Conservation (phyloP, 37 sponge, comb jelly and placozoan species). For the Ephydatia muelleri region DNA sequence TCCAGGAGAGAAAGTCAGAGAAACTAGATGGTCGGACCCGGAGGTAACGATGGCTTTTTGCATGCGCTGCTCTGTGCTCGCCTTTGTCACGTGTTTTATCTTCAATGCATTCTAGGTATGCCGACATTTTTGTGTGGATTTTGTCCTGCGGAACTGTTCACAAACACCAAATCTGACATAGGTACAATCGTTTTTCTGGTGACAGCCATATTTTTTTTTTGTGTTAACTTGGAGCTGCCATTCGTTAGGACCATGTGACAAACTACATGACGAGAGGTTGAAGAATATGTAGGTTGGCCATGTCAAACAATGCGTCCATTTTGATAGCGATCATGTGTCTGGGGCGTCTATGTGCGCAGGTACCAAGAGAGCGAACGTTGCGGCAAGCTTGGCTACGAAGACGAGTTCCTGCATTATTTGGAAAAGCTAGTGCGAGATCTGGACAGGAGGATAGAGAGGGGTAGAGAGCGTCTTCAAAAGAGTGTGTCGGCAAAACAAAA, state of each 20-base stretch:
- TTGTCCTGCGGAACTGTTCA: conserved; percentile 93
- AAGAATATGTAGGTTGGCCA: conserved; percentile 40
- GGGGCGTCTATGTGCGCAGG: conserved; percentile 25
- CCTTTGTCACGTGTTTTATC: background rate
- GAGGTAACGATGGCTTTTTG: too few relatives aligned
- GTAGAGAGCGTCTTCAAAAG: conserved; percentile 73
- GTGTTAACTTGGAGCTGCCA: too few relatives aligned
- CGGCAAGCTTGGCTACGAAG: conserved; percentile 77
- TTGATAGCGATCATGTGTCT: background rate
- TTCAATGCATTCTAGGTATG: conserved; percentile 70
- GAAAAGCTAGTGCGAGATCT: conserved; percentile 81
- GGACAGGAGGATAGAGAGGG: conserved; percentile 74
- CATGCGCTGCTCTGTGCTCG: background rate
- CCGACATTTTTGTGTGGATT: conserved; percentile 92
- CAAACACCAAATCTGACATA: conserved; percentile 94
- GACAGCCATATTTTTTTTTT: background rate
- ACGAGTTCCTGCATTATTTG: conserved; percentile 77
- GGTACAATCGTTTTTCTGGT: too few relatives aligned
- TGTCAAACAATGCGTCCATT: background rate
- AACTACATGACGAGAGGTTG: conserved; percentile 73
- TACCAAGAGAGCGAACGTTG: conserved; percentile 74
- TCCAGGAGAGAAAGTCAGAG: conserved; percentile 53
- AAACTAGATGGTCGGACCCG: conserved; percentile 62
- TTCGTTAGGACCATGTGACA: conserved; percentile 80
- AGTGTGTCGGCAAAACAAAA: conserved; percentile 75